Percentiles rank a stretch among this genome's conserved stretches.
phyloP scores from a whole-genome alignment of 23 tunicate species.

The Phallusia fumigata region DNA sequence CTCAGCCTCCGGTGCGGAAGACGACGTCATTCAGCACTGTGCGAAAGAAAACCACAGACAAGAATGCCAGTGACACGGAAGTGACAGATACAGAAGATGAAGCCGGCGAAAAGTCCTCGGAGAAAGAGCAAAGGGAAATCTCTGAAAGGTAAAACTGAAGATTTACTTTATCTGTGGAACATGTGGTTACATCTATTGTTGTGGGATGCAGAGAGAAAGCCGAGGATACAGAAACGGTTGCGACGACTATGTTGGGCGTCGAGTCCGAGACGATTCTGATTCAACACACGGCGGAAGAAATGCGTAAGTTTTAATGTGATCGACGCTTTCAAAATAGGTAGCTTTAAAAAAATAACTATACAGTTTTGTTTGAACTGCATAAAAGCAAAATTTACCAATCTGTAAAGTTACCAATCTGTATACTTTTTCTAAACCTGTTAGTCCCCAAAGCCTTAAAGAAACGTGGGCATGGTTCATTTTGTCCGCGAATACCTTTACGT shows the following conservation, averaged over 20 bases:
- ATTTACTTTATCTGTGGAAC: too few relatives aligned
- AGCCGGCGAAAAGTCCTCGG: not conserved
- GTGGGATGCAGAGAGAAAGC: conserved; percentile 6
- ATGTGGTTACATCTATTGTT: too few relatives aligned
- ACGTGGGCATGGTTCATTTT: too few relatives aligned
- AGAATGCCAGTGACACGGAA: not conserved
- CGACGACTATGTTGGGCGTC: conserved; percentile 21
- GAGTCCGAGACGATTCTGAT: conserved; percentile 47
- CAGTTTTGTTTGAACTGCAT: too few relatives aligned
- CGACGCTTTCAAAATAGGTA: conserved; percentile 44
- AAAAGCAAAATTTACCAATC: too few relatives aligned
- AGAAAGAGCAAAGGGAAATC: not conserved
- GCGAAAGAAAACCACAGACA: not conserved
- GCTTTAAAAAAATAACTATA: conserved; percentile 67
- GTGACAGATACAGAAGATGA: not conserved
- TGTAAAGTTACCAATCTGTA: too few relatives aligned
- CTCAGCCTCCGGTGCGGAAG: conserved; percentile 46
- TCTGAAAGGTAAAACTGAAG: not conserved
- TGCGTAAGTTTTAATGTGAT: conserved; percentile 33
- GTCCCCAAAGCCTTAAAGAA: too few relatives aligned
- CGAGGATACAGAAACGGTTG: conserved; percentile 39
- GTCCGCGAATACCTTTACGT: too few relatives aligned
- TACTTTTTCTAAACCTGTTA: too few relatives aligned
- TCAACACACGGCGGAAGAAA: conserved; percentile 53
- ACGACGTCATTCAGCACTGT: conserved; percentile 45